Conservation (phyloP, 2,888 invertebrate species). For the Hypomecis punctinalis region DNA sequence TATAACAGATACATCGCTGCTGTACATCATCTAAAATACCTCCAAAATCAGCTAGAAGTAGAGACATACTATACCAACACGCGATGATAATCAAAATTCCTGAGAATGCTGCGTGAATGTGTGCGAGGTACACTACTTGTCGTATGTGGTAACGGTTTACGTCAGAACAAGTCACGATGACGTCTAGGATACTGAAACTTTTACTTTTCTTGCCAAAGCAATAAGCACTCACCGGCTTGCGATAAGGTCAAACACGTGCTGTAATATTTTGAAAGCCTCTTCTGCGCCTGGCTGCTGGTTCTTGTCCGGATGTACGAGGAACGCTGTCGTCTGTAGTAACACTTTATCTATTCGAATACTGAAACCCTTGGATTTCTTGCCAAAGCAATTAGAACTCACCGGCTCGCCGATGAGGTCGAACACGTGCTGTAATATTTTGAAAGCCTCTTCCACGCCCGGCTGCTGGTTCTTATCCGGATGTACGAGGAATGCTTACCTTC, state of each 20-base stretch:
- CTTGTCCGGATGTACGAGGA: slow-evolving; percentile 97
- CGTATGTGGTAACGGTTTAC: no score
- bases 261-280: slow-evolving; percentile 97
- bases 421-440: slow-evolving; percentile 97
- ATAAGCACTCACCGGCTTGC: slow-evolving; percentile 89
- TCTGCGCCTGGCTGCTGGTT: slow-evolving; percentile 98
- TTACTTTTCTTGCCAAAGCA: not conserved
- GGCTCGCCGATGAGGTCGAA: slow-evolving; percentile 97
- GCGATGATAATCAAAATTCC: no score
- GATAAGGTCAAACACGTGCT: slow-evolving; percentile 97
- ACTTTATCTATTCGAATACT: slow-evolving; percentile 96
- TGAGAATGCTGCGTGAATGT: no score
- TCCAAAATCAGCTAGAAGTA: no score
- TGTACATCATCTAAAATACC: no score
- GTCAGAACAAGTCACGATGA: no score
- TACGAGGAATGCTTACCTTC: slow-evolving; percentile 96
- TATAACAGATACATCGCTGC: no score
- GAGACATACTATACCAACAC: no score
- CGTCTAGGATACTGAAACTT: no score
- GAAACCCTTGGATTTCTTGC: slow-evolving; percentile 33
- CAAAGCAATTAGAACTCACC: slow-evolving; percentile 75
- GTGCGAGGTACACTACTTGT: no score
- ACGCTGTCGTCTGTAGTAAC: slow-evolving; percentile 97
- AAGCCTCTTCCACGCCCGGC: slow-evolving; percentile 98
- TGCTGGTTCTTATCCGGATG: slow-evolving; percentile 98